Percentiles rank a stretch among this genome's conserved stretches.
Evolutionary conservation across 2,888 invertebrate genomes (phyloP).

Genomic region (Drosophila atroscutellata): DNA sequence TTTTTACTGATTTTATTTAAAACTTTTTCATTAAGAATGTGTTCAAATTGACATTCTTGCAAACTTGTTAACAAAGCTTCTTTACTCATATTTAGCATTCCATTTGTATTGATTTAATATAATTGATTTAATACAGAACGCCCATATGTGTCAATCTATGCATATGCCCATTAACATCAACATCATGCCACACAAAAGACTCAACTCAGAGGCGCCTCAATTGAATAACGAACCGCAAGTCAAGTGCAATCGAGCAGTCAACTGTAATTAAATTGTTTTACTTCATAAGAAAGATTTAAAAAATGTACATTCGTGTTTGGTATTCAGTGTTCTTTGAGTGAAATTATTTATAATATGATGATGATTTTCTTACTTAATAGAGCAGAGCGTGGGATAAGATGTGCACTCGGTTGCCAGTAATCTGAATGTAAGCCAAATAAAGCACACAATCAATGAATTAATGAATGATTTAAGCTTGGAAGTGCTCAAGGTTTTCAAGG

Average conservation of each 20-base stretch:
- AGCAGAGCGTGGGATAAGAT: not conserved
- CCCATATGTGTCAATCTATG: not conserved
- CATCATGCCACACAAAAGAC: not conserved
- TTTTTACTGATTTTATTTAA: not conserved
- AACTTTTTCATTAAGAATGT: not conserved
- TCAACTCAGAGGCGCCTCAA: not conserved
- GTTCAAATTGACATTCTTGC: not conserved
- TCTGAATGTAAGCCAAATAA: not conserved
- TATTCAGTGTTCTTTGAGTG: not conserved
- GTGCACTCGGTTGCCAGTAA: not conserved
- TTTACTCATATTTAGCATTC: too few relatives aligned
- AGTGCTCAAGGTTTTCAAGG: not conserved
- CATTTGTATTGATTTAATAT: not conserved
- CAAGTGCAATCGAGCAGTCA: not conserved
- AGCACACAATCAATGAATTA: not conserved
- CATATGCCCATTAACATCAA: not conserved
- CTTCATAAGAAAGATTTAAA: not conserved
- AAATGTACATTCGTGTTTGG: not conserved
- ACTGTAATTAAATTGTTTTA: not conserved
- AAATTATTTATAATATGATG: slow-evolving; percentile 8
- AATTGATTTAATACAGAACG: not conserved
- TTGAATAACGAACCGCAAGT: not conserved
- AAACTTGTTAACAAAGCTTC: not conserved
- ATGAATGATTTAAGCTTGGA: not conserved
- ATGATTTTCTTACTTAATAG: not conserved